These are phyloP conservation scores for Danaus melanippus DNA, from an alignment of 1,140 invertebrate genomes.

Conservation along the genomic window DNA sequence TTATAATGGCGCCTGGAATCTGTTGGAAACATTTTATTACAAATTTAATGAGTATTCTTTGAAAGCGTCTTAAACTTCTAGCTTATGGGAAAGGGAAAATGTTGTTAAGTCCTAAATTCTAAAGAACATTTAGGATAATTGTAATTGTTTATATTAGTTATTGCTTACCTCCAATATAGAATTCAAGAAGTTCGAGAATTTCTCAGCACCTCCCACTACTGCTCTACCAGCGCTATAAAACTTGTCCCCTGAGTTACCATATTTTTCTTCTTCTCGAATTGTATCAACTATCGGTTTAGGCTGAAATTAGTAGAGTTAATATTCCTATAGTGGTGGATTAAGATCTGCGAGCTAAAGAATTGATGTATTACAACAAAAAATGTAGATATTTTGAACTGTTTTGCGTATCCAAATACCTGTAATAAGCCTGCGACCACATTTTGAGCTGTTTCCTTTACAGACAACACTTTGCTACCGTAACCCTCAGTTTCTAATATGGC, in stretches of 20 bases:
- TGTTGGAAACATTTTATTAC: conserved; percentile 24
- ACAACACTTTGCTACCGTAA: conserved; percentile 43
- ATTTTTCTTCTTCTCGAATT: conserved; percentile 79
- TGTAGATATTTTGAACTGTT: neutral
- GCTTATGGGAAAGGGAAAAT: neutral
- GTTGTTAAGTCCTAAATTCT: neutral
- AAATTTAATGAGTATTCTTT: neutral
- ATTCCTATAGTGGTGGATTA: neutral
- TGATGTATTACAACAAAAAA: too few species aligned
- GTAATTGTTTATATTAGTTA: conserved; percentile 1
- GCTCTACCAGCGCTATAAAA: conserved; percentile 72
- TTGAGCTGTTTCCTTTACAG: conserved; percentile 64
- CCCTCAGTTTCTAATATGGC: conserved; percentile 51
- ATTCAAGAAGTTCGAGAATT: conserved; percentile 73
- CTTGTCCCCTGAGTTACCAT: conserved; percentile 78
- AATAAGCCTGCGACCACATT: conserved; percentile 61
- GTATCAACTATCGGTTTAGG: conserved; percentile 79
- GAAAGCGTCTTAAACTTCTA: neutral
- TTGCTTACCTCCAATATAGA: conserved; percentile 45
- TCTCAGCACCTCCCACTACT: conserved; percentile 74
- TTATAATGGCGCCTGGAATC: conserved; percentile 47
- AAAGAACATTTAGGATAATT: conserved; percentile 1
- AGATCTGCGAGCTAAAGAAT: too few species aligned
- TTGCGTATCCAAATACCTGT: conserved; percentile 34
- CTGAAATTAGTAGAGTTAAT: conserved; percentile 30